Percentiles rank a stretch among this genome's conserved stretches.
These are phyloP conservation scores for Chaetophractus vellerosus DNA, from an alignment of 2,797 vertebrate species.

Conservation along the genomic window DNA sequence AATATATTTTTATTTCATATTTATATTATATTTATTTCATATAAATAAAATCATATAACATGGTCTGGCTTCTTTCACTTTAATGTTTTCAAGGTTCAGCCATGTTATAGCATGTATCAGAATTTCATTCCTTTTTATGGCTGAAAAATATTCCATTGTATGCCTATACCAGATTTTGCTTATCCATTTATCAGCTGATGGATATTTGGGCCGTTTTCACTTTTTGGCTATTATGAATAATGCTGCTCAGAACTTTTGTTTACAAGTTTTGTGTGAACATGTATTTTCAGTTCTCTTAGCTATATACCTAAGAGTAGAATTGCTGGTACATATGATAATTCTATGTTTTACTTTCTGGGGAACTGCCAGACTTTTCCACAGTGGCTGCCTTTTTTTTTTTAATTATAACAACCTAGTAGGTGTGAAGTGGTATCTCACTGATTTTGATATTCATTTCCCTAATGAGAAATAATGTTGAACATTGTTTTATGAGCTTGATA, in stretches of 20 bases:
- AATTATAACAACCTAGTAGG: background rate
- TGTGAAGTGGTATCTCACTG: background rate
- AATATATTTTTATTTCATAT: too few relatives aligned
- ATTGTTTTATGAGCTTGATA: constrained; percentile 40
- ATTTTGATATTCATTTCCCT: constrained; percentile 38
- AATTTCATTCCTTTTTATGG: constrained; percentile 25
- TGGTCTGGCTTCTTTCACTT: constrained; percentile 15
- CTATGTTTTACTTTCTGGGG: constrained; percentile 17
- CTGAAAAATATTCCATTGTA: constrained; percentile 47
- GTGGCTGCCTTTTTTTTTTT: background rate
- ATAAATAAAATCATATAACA: background rate
- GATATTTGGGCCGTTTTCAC: background rate
- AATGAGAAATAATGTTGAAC: background rate
- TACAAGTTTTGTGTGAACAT: constrained; percentile 15
- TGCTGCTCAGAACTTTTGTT: background rate
- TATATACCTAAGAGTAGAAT: constrained; percentile 23
- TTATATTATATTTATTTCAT: background rate
- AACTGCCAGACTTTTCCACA: background rate
- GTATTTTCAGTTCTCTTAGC: constrained; percentile 25
- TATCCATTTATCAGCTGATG: background rate
- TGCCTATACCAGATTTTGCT: constrained; percentile 17
- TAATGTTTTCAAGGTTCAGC: constrained; percentile 29
- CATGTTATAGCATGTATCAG: background rate
- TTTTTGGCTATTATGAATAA: constrained; percentile 46
- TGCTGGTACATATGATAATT: background rate